Conservation (phyloP, 2,113 vertebrate species). For the Nestor notabilis region DNA sequence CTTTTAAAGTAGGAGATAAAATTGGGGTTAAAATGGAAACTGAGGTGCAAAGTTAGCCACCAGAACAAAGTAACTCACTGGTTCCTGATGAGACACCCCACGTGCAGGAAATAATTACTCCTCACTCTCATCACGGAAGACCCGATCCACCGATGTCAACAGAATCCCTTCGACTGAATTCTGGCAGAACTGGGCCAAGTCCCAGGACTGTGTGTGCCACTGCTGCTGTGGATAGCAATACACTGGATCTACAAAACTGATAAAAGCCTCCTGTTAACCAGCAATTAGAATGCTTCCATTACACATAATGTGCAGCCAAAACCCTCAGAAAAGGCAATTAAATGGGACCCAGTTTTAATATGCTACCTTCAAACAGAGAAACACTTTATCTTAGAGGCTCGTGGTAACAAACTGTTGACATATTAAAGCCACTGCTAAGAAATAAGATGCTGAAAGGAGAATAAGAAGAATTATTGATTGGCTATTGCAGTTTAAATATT, state of each 20-base stretch:
- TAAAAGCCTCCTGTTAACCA: background rate
- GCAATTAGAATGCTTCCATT: background rate
- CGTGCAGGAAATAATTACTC: conserved; percentile 50
- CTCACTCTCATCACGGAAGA: background rate
- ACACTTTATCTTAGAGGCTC: background rate
- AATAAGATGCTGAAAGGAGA: background rate
- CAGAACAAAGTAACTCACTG: background rate
- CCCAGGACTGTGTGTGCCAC: conserved; percentile 10
- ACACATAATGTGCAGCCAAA: background rate
- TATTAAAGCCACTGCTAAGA: background rate
- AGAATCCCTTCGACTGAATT: conserved; percentile 41
- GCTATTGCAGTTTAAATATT: background rate
- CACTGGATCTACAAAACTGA: background rate
- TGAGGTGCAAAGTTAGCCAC: background rate
- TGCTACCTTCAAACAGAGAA: background rate
- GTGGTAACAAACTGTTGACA: background rate
- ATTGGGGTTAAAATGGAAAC: background rate
- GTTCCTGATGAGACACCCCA: conserved; percentile 35
- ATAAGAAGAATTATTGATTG: background rate
- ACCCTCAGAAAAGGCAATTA: conserved; percentile 10
- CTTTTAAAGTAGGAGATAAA: background rate
- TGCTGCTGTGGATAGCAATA: background rate
- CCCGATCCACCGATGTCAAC: background rate
- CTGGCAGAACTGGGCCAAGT: conserved; percentile 50
- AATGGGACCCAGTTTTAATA: background rate